Percentiles rank a stretch among this genome's conserved stretches.
Evolutionary conservation across 2,113 vertebrate species (phyloP).

Genomic region (Dipodomys ordii): DNA sequence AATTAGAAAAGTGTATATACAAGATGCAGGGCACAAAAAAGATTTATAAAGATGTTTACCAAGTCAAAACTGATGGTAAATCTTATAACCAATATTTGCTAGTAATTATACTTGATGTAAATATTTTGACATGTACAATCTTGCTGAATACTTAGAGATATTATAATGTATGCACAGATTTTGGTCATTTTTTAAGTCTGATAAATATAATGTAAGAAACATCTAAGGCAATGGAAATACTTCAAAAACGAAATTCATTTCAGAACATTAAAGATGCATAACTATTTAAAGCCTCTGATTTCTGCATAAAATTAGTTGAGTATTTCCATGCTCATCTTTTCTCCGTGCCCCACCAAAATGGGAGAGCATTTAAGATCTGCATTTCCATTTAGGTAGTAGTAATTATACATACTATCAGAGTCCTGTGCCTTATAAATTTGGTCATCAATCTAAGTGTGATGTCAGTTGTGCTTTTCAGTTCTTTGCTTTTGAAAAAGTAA

Average conservation of each 20-base stretch:
- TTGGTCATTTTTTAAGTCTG: slow-evolving; percentile 19
- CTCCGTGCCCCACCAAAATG: not conserved
- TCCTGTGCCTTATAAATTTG: not conserved
- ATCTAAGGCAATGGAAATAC: not conserved
- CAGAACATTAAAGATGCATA: slow-evolving; percentile 8
- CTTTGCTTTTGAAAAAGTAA: not conserved
- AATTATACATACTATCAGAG: not conserved
- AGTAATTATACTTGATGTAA: not conserved
- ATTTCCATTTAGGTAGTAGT: not conserved
- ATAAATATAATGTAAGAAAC: slow-evolving; percentile 5
- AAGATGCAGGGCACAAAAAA: too few relatives aligned
- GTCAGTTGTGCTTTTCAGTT: not conserved
- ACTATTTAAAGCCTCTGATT: slow-evolving; percentile 25
- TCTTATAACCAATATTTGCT: slow-evolving; percentile 35
- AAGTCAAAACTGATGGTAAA: not conserved
- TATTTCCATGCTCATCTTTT: not conserved
- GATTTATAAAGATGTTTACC: not conserved
- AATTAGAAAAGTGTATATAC: too few relatives aligned
- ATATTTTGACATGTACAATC: slow-evolving; percentile 6
- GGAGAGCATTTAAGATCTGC: not conserved
- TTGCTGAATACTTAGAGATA: slow-evolving; percentile 29
- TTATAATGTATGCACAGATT: not conserved
- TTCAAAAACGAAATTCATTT: slow-evolving; percentile 36
- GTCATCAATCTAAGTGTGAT: not conserved
- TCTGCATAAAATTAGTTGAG: not conserved